Conservation (phyloP, 1,140 invertebrate genomes). For the Zaprionus ornatus region DNA sequence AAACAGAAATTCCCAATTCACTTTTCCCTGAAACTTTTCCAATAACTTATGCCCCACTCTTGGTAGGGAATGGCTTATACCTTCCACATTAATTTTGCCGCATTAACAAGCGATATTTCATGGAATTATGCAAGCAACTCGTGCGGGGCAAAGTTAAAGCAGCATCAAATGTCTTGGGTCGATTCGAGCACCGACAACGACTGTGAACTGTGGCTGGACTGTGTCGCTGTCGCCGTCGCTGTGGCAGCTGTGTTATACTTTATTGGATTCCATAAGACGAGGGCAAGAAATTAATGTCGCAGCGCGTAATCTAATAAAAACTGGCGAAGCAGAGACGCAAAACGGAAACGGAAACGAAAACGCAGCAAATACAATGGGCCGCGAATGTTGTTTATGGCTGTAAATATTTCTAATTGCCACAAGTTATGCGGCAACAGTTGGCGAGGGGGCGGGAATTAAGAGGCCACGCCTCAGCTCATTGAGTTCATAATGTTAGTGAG, state of each 20-base stretch:
- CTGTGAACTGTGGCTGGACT: slow-evolving; percentile 6
- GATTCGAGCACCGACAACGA: background rate
- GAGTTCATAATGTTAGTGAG: slow-evolving; percentile 19
- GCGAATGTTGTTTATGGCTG: slow-evolving; percentile 77
- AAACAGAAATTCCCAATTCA: background rate
- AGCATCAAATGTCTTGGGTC: slow-evolving; percentile 20
- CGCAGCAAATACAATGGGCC: slow-evolving; percentile 32
- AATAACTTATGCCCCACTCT: background rate
- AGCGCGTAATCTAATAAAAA: slow-evolving; percentile 73
- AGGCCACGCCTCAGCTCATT: background rate
- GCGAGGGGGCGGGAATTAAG: background rate
- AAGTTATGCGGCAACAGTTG: slow-evolving; percentile 59
- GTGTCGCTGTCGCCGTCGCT: background rate
- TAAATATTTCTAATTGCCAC: slow-evolving; percentile 73
- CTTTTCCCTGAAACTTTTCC: background rate
- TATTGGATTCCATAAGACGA: slow-evolving; percentile 57
- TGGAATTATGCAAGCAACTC: slow-evolving; percentile 14
- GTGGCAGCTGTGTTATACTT: slow-evolving; percentile 60
- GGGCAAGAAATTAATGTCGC: slow-evolving; percentile 59
- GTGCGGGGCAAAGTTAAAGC: slow-evolving; percentile 1
- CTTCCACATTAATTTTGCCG: background rate
- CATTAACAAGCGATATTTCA: slow-evolving; percentile 21
- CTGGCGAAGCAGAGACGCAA: slow-evolving; percentile 16
- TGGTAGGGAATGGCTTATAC: background rate
- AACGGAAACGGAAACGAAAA: slow-evolving; percentile 14